Conservation (phyloP, 2,888 invertebrate species). For the Ditylenchus weischeri region DNA sequence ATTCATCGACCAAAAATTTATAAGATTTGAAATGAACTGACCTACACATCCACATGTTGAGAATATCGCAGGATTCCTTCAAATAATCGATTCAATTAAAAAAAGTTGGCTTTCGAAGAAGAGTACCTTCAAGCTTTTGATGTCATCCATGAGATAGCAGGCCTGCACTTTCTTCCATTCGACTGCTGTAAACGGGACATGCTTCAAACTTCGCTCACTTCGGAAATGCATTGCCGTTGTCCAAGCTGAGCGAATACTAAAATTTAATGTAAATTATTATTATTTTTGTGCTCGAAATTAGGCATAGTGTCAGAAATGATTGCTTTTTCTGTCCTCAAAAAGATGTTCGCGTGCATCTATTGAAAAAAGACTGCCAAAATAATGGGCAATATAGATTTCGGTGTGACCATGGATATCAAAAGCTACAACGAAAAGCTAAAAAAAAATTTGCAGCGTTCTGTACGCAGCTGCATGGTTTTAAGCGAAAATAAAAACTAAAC, state of each 20-base stretch:
- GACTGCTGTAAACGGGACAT: not conserved
- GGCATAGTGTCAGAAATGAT: too few species aligned
- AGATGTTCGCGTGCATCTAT: too few species aligned
- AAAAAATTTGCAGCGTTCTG: too few species aligned
- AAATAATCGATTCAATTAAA: too few species aligned
- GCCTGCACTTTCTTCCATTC: constrained; percentile 15
- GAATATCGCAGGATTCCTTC: not conserved
- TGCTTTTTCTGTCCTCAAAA: too few species aligned
- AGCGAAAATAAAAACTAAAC: too few species aligned
- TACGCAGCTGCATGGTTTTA: too few species aligned
- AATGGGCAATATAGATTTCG: too few species aligned
- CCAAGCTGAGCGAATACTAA: not conserved
- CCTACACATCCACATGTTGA: constrained; percentile 20
- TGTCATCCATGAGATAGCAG: constrained; percentile 9
- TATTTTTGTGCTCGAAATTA: not conserved
- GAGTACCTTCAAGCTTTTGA: not conserved
- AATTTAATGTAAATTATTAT: not conserved
- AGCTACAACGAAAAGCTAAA: too few species aligned
- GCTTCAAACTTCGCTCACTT: not conserved
- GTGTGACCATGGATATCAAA: too few species aligned
- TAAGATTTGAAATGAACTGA: not conserved
- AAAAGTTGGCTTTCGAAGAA: too few species aligned
- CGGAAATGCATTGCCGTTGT: constrained; percentile 1
- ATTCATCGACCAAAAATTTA: not conserved
- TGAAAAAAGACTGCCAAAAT: too few species aligned